Evolutionary conservation across 2,888 invertebrate species (phyloP), one percentile per base, ranked within the genome.

Genomic region (Sericinus montela): DNA sequence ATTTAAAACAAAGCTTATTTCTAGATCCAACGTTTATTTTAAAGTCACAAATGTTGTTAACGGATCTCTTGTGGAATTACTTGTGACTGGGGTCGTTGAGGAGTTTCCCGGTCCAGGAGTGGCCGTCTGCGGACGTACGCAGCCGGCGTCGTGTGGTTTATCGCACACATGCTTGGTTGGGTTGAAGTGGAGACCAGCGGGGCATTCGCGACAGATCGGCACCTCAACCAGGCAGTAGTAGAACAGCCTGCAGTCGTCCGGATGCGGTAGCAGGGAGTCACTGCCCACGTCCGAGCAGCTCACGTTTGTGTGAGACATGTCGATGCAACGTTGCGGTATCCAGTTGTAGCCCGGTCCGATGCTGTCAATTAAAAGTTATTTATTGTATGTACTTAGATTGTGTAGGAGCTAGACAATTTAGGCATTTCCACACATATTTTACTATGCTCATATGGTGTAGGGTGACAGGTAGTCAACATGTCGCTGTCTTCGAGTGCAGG

Each of bases 211-310:
- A 53, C 67, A 65, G 8, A 63, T 40, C 30, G 65, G 60, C 13
- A 38, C 30, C 6, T 51, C 30, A 3, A 52, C 43, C 28, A 59
- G 52, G 45, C 67, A 67, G 53, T 62, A 59, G 38, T 67, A 67
- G 55, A 65, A 68, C 19, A 66, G 55, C 15, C 57, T 42, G 46
- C 65, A 63, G 52, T 65, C 62, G 28, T 61, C 60, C 9, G 65
- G 63, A 37, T 66, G 62, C 28, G 59, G 55, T 41, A 64, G 32
- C 14, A 74, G 58, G 2, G 45, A 45, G 44, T 69, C 70, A 3
- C 30, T 42, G 23, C 56, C 29, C 7, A 40, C 45, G 19, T 40
- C 48, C 0, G 38, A 53, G 46, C 70, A 71, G 3, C 60, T 62
- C 35, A 74, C 65, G 9, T 53, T 49, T 10, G 66, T 65, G 19